Percentiles rank a stretch among this genome's conserved stretches.
Conservation (phyloP, 2,113 vertebrate species). For the Hemibagrus wyckioides region DNA sequence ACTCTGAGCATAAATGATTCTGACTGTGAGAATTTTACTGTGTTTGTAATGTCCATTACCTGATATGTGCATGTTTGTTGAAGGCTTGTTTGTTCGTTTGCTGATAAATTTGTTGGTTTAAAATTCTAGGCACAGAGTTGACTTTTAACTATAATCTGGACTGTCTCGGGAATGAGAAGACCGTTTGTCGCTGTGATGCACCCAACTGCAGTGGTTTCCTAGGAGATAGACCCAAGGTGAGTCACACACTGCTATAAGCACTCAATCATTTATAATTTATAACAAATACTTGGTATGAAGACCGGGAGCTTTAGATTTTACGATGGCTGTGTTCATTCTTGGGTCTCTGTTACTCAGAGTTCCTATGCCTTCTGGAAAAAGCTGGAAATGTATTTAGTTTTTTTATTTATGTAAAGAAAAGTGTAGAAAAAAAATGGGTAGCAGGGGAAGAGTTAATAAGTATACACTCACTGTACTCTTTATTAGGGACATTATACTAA, state of each 20-base stretch:
- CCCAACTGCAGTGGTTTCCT: constrained; percentile 98
- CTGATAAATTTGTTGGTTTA: background rate
- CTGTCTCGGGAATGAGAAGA: constrained; percentile 97
- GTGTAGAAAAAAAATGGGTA: too few species aligned
- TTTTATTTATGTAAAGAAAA: background rate
- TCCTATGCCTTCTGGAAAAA: background rate
- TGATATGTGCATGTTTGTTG: background rate
- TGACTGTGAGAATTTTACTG: background rate
- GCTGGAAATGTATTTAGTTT: background rate
- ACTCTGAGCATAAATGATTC: background rate
- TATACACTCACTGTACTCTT: background rate
- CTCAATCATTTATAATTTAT: background rate
- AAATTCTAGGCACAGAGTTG: constrained; percentile 70
- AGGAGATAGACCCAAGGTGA: constrained; percentile 94
- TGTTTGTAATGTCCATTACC: background rate
- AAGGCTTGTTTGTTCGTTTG: background rate
- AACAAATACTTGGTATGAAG: background rate
- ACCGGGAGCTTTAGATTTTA: background rate
- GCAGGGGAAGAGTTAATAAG: background rate
- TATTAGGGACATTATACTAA: background rate
- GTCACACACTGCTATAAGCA: background rate
- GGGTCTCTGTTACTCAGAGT: background rate
- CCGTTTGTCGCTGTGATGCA: constrained; percentile 90
- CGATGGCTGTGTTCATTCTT: background rate
- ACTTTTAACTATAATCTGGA: constrained; percentile 99